These are phyloP conservation scores for Synergus gifuensis DNA, from an alignment of 2,888 invertebrate species.

Conservation along the genomic window DNA sequence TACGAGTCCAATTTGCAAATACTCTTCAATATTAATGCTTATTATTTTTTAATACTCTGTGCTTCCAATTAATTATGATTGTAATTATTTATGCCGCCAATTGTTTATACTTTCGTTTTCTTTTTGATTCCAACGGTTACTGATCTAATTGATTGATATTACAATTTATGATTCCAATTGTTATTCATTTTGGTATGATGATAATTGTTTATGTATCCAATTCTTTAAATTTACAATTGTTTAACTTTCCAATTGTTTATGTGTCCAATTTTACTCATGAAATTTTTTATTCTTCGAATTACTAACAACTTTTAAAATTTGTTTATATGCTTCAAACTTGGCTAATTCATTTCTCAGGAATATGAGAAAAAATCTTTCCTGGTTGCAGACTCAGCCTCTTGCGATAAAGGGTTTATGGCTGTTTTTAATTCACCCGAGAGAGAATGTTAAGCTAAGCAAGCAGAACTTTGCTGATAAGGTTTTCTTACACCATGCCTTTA, in stretches of 20 bases:
- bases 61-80: background rate
- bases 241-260: no score
- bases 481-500: background rate
- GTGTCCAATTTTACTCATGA: no score
- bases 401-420: conserved; percentile 21
- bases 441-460: conserved; percentile 2
- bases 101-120: background rate
- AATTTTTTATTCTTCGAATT: no score
- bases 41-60: background rate
- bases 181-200: background rate
- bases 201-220: background rate
- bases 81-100: background rate
- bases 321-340: background rate
- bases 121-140: no score
- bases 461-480: conserved; percentile 21
- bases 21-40: no score
- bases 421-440: conserved; percentile 15
- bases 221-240: no score
- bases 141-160: no score
- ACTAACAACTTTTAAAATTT: no score
- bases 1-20: no score
- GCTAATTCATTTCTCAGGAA: background rate
- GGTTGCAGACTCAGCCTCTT: conserved; percentile 6
- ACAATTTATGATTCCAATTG: background rate
- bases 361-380: background rate